Evolutionary conservation across 2,113 vertebrate genomes (phyloP).

Genomic region (Gallinago jamesoni): DNA sequence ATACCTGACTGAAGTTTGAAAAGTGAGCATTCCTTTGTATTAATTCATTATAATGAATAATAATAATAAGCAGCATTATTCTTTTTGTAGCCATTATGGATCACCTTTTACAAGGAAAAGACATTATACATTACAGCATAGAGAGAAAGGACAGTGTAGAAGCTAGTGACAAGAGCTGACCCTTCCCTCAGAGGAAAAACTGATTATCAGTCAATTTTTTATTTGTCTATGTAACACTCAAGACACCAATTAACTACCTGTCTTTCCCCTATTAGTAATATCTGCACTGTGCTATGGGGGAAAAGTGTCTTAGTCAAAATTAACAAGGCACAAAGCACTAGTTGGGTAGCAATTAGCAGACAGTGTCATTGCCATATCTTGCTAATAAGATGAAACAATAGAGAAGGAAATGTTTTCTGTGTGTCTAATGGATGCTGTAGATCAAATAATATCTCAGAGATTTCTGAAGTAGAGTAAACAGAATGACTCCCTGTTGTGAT

Average conservation of each 20-base stretch:
- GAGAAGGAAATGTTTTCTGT: slow-evolving; percentile 18
- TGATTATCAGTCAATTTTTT: slow-evolving; percentile 24
- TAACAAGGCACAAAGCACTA: slow-evolving; percentile 53
- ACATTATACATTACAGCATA: neutral
- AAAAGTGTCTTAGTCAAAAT: slow-evolving; percentile 37
- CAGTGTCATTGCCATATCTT: slow-evolving; percentile 32
- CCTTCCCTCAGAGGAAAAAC: slow-evolving; percentile 1
- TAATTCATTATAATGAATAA: neutral
- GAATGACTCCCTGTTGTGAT: slow-evolving; percentile 34
- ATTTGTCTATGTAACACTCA: slow-evolving; percentile 3
- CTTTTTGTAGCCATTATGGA: neutral
- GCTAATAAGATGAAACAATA: slow-evolving; percentile 49
- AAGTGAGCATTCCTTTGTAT: neutral
- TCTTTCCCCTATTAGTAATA: slow-evolving; percentile 18
- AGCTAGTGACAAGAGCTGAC: neutral
- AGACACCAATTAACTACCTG: slow-evolving; percentile 47
- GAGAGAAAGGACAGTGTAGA: neutral
- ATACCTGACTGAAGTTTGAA: neutral
- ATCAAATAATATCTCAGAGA: slow-evolving; percentile 27
- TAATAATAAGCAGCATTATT: neutral
- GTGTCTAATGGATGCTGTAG: slow-evolving; percentile 35
- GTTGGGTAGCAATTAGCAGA: slow-evolving; percentile 55
- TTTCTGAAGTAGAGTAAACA: slow-evolving; percentile 19
- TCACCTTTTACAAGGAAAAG: neutral
- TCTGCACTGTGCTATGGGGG: neutral